phyloP scores from a whole-genome alignment of 2,797 vertebrate species.

The Chloroceryle inda region DNA sequence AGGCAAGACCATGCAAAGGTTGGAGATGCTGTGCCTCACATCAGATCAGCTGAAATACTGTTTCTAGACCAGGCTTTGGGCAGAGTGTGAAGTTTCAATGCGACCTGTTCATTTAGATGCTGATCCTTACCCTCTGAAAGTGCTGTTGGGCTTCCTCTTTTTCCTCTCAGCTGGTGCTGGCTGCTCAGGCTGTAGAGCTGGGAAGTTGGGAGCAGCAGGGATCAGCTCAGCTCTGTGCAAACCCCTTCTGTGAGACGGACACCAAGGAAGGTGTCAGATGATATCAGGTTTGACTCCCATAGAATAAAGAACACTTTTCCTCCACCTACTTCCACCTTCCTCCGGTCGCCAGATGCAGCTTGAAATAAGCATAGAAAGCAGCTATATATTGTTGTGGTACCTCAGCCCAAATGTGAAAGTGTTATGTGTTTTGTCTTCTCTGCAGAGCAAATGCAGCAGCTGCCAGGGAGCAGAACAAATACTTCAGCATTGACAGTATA shows the following conservation, averaged over 20 bases:
- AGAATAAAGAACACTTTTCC: background rate
- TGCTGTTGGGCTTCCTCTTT: background rate
- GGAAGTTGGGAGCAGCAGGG: background rate
- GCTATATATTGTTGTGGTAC: background rate
- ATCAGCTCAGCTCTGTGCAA: background rate
- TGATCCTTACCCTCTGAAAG: background rate
- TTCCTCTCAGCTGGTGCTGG: background rate
- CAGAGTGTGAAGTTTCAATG: background rate
- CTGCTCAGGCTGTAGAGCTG: background rate
- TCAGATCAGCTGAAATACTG: background rate
- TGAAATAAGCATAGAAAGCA: background rate
- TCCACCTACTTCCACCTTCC: background rate
- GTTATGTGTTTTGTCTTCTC: background rate
- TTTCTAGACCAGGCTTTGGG: background rate
- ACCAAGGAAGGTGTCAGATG: background rate
- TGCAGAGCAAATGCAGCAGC: background rate
- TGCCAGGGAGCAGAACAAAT: background rate
- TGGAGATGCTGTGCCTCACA: background rate
- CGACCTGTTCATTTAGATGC: background rate
- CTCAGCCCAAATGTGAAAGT: background rate
- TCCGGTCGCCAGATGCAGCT: background rate
- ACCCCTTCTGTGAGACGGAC: background rate
- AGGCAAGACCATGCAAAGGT: background rate
- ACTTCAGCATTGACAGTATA: background rate
- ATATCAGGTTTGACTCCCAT: background rate